These are phyloP conservation scores for Nestor notabilis DNA, from an alignment of 2,113 vertebrate species.

Conservation along the genomic window DNA sequence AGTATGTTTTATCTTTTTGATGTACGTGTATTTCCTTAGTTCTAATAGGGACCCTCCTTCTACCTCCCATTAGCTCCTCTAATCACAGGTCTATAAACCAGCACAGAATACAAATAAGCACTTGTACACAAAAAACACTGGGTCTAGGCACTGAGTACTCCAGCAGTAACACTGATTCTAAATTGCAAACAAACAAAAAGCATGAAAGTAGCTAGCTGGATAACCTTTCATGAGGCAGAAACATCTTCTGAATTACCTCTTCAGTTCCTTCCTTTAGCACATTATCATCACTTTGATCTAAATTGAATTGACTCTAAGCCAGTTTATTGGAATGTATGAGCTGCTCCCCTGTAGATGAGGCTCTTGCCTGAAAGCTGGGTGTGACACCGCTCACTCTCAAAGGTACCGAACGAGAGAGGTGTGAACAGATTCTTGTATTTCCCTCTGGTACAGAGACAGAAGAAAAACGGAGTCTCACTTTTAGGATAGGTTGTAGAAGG, in stretches of 20 bases:
- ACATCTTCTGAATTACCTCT: neutral
- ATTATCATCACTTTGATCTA: slow-evolving; percentile 46
- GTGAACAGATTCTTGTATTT: neutral
- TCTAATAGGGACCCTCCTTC: neutral
- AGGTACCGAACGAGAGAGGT: neutral
- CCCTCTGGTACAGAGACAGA: neutral
- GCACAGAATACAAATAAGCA: neutral
- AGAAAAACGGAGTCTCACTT: neutral
- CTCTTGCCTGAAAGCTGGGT: neutral
- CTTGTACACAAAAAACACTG: neutral
- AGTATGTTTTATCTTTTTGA: neutral
- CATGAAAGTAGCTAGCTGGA: neutral
- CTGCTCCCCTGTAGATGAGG: neutral
- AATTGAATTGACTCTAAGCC: slow-evolving; percentile 43
- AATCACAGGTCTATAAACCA: neutral
- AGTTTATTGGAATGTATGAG: neutral
- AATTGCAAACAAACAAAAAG: neutral
- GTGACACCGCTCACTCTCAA: neutral
- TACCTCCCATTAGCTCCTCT: neutral
- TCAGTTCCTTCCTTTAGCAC: neutral
- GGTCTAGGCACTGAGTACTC: neutral
- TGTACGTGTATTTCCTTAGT: neutral
- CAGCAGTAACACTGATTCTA: neutral
- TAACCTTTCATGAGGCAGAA: slow-evolving; percentile 8
- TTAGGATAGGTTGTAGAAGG: neutral